Percentiles rank a stretch among this genome's conserved stretches.
These are phyloP conservation scores for Danio kyathit DNA, from an alignment of 2,797 vertebrate genomes.

Conservation along the genomic window DNA sequence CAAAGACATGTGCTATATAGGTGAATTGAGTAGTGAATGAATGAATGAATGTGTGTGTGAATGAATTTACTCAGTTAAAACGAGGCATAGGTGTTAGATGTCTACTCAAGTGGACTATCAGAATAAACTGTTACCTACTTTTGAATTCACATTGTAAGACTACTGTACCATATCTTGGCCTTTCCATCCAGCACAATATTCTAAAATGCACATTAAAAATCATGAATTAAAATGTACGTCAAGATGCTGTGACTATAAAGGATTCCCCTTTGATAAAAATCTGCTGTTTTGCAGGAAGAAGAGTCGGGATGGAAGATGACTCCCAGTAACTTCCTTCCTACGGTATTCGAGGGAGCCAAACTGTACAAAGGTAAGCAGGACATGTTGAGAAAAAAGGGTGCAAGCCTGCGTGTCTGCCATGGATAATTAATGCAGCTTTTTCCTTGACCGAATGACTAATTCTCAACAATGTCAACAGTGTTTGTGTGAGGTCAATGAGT, in stretches of 20 bases:
- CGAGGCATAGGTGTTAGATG: too few species aligned
- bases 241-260: constrained; percentile 1
- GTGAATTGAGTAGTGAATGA: too few species aligned
- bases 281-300: constrained; percentile 73
- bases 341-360: constrained; percentile 77
- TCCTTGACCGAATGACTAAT: constrained; percentile 27
- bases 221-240: too few species aligned
- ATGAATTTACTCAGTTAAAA: too few species aligned
- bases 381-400: constrained; percentile 8
- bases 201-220: too few species aligned
- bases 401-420: constrained; percentile 19
- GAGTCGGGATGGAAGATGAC: constrained; percentile 83
- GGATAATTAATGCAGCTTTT: constrained; percentile 5
- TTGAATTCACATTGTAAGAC: too few species aligned
- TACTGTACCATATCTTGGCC: too few species aligned
- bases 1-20: too few species aligned
- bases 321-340: constrained; percentile 81
- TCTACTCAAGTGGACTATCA: too few species aligned
- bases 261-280: neutral
- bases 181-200: too few species aligned
- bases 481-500: constrained; percentile 33
- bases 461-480: constrained; percentile 27
- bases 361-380: constrained; percentile 80
- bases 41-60: too few species aligned
- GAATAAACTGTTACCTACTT: too few species aligned